Evolutionary conservation across 2,888 invertebrate species (phyloP).

Genomic region (Anoncus sp.): DNA sequence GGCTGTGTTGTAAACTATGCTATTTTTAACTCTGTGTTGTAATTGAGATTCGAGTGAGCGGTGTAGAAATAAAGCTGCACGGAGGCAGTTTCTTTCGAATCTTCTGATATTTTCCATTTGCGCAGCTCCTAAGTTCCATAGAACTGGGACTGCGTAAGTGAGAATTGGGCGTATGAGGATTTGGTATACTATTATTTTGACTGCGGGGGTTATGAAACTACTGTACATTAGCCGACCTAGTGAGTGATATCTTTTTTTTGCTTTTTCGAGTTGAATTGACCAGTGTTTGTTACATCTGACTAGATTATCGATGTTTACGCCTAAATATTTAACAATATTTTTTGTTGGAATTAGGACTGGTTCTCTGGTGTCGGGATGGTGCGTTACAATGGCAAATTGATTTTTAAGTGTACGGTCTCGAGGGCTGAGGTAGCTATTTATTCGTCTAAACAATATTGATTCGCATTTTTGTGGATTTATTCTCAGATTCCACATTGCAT

Average conservation of each 20-base stretch:
- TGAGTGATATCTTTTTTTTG: background rate
- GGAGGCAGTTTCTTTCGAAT: conserved; percentile 55
- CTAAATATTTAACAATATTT: conserved; percentile 51
- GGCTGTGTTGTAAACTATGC: conserved; percentile 40
- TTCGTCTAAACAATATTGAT: conserved; percentile 47
- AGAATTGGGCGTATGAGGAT: conserved; percentile 53
- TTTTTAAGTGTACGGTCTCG: background rate
- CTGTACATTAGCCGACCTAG: conserved; percentile 24
- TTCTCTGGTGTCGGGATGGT: conserved; percentile 7
- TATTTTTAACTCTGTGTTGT: conserved; percentile 26
- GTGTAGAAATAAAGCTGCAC: conserved; percentile 4
- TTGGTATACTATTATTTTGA: conserved; percentile 59
- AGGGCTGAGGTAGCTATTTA: background rate
- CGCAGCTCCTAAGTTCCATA: conserved; percentile 55
- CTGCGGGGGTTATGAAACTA: conserved; percentile 38
- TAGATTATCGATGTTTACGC: conserved; percentile 46
- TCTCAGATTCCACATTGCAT: conserved; percentile 51
- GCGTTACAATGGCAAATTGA: background rate
- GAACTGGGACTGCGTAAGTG: conserved; percentile 52
- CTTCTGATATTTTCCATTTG: conserved; percentile 58
- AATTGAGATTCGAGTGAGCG: conserved; percentile 2
- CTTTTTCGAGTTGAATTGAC: conserved; percentile 40
- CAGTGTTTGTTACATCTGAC: conserved; percentile 12
- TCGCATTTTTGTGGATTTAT: conserved; percentile 58
- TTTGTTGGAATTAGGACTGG: background rate